Evolutionary conservation across 2,797 vertebrate genomes (phyloP).

Genomic region (Heterohyrax brucei): DNA sequence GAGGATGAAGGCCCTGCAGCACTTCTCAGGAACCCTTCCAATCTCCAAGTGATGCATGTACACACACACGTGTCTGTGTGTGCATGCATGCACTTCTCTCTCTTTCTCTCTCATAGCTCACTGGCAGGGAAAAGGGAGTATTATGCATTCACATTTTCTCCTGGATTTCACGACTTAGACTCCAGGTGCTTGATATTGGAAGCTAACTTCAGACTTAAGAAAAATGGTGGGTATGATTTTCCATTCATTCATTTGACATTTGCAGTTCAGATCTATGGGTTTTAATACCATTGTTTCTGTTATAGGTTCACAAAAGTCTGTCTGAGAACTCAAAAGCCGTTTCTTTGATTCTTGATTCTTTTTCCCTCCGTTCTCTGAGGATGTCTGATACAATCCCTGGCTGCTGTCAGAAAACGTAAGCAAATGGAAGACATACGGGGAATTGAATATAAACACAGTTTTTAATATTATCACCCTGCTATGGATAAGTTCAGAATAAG

Average conservation of each 20-base stretch:
- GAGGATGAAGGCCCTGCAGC: not conserved
- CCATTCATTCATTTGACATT: slow-evolving; percentile 50
- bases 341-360: slow-evolving; percentile 18
- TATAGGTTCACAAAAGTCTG: slow-evolving; percentile 18
- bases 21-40: not conserved
- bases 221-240: not conserved
- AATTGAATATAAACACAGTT: not conserved
- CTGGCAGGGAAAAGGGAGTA: not conserved
- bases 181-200: not conserved
- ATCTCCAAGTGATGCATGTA: too few species aligned
- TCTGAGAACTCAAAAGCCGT: slow-evolving; percentile 33
- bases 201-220: not conserved
- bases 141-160: not conserved
- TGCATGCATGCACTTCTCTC: not conserved
- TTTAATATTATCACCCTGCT: slow-evolving; percentile 20
- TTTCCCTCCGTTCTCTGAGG: not conserved
- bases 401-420: not conserved
- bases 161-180: not conserved
- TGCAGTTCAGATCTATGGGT: slow-evolving; percentile 21
- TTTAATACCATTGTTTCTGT: not conserved
- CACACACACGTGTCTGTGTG: too few species aligned
- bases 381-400: not conserved
- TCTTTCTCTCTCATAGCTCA: too few species aligned
- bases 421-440: not conserved
- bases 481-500: not conserved